phyloP scores from a whole-genome alignment of 2,113 vertebrate species.

The Aphelocoma coerulescens region DNA sequence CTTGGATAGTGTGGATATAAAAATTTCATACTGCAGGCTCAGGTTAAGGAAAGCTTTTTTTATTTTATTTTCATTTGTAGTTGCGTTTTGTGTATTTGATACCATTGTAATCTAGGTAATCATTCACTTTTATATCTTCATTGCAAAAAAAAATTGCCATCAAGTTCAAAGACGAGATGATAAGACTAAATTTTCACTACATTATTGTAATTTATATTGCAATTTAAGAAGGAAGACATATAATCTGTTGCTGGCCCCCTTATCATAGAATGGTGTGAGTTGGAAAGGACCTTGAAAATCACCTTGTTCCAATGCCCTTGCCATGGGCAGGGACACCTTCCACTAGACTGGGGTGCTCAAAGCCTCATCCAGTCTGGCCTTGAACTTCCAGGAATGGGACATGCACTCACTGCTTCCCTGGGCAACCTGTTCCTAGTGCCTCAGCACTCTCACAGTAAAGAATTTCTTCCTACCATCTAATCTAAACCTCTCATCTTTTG shows the following conservation, averaged over 20 bases:
- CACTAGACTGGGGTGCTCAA: not conserved
- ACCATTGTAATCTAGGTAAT: not conserved
- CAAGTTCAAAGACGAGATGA: not conserved
- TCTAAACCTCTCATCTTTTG: not conserved
- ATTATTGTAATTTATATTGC: not conserved
- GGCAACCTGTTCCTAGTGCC: not conserved
- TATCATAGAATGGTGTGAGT: not conserved
- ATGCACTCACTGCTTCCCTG: not conserved
- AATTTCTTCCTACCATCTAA: not conserved
- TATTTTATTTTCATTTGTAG: not conserved
- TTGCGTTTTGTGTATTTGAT: not conserved
- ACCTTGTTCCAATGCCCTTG: not conserved
- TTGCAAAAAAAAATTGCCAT: not conserved
- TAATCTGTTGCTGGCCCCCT: not conserved
- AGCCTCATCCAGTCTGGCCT: not conserved
- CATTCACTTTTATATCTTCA: not conserved
- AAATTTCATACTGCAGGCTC: not conserved
- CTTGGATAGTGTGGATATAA: not conserved
- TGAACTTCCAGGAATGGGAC: not conserved
- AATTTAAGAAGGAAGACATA: not conserved
- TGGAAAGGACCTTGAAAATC: not conserved
- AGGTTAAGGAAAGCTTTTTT: not conserved
- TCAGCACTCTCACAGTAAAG: not conserved
- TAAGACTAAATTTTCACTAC: not conserved
- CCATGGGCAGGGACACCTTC: not conserved